These are phyloP conservation scores for Meiosimyza platycephala DNA, from an alignment of 2,888 invertebrate genomes.

Conservation along the genomic window DNA sequence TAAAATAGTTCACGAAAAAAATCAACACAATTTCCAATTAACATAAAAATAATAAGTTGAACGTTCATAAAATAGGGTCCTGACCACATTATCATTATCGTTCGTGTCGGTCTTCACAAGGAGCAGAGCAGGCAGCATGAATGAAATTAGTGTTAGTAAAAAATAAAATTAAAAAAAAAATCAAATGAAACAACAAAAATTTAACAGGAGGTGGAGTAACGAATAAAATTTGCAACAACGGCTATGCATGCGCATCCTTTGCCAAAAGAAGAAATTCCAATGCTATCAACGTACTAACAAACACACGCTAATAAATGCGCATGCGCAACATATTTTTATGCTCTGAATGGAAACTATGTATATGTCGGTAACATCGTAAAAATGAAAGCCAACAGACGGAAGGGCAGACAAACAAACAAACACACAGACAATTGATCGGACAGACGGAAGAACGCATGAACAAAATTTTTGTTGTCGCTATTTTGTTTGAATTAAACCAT, in stretches of 20 bases:
- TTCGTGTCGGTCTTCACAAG: no score
- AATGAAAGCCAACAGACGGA: slow-evolving; percentile 6
- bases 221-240: no score
- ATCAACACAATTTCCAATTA: slow-evolving; percentile 18
- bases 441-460: background rate
- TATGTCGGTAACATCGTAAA: slow-evolving; percentile 19
- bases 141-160: slow-evolving; percentile 21
- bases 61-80: slow-evolving; percentile 20
- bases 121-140: slow-evolving; percentile 16
- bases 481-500: no score
- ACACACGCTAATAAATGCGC: slow-evolving; percentile 15
- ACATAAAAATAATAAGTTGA: slow-evolving; percentile 19
- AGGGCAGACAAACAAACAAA: no score
- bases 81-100: slow-evolving; percentile 11
- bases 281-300: background rate
- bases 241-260: background rate
- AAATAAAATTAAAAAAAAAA: no score
- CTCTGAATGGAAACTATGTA: slow-evolving; percentile 26
- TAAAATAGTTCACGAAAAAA: background rate
- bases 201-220: background rate
- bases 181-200: no score
- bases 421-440: no score
- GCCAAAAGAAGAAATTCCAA: slow-evolving; percentile 23
- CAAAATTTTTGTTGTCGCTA: slow-evolving; percentile 3
- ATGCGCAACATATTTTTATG: slow-evolving; percentile 28